Conservation (phyloP, 2,888 invertebrate genomes). For the Clunio marinus region DNA sequence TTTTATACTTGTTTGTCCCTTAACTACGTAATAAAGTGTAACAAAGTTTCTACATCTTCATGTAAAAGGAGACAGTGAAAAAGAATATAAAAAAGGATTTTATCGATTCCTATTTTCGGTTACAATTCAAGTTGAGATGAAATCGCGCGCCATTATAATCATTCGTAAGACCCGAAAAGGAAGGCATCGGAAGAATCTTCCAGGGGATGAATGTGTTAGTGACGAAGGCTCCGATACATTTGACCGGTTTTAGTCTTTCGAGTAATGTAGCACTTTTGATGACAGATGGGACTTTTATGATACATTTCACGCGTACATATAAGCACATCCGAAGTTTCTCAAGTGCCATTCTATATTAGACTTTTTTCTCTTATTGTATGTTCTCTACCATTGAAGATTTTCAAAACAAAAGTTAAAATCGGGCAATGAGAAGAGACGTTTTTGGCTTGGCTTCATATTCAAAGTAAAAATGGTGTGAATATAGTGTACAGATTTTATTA, state of each 20-base stretch:
- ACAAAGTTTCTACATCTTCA: neutral
- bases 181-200: conserved; percentile 1
- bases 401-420: neutral
- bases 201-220: neutral
- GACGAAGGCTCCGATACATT: neutral
- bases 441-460: neutral
- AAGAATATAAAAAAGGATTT: neutral
- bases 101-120: neutral
- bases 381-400: neutral
- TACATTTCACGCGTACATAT: neutral
- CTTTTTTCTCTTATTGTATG: neutral
- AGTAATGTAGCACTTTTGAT: neutral
- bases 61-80: neutral
- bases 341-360: neutral
- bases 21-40: no score
- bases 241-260: neutral
- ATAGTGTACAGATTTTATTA: neutral
- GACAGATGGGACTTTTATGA: neutral
- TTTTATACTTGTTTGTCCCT: neutral
- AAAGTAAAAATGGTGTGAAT: neutral
- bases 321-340: neutral
- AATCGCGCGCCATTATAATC: conserved; percentile 7
- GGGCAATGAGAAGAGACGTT: neutral
- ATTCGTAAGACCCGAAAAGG: neutral
- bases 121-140: neutral